Evolutionary conservation across 2,888 invertebrate species (phyloP).

Genomic region (Apamea epomidion): DNA sequence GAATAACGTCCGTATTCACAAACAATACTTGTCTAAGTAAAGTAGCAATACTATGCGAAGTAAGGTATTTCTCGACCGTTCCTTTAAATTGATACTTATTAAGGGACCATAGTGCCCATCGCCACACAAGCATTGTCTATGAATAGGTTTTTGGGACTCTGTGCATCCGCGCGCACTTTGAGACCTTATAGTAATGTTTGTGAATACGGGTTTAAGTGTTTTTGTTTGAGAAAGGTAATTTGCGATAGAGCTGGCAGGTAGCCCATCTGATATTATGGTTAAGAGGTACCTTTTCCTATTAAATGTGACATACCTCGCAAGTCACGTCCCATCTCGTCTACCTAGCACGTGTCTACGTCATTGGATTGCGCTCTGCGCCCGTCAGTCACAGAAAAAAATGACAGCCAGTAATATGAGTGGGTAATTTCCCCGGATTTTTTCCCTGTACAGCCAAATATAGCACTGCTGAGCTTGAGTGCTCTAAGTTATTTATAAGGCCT

Average conservation of each 20-base stretch:
- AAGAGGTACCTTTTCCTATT: neutral
- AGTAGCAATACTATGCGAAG: no score
- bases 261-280: no score
- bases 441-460: neutral
- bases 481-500: neutral
- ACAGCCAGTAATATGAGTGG: neutral
- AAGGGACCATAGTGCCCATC: no score
- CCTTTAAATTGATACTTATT: no score
- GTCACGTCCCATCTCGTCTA: slow-evolving; percentile 3
- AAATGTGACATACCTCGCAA: neutral
- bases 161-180: no score
- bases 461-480: neutral
- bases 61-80: no score
- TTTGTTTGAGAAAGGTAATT: neutral
- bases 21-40: neutral
- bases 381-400: neutral
- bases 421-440: neutral
- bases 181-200: no score
- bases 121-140: no score
- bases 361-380: neutral
- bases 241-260: neutral
- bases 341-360: neutral
- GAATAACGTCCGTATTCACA: neutral
- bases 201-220: neutral
- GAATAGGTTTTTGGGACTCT: no score